Conservation (phyloP, 2,888 invertebrate genomes). For the Aphidoletes aphidimyza region DNA sequence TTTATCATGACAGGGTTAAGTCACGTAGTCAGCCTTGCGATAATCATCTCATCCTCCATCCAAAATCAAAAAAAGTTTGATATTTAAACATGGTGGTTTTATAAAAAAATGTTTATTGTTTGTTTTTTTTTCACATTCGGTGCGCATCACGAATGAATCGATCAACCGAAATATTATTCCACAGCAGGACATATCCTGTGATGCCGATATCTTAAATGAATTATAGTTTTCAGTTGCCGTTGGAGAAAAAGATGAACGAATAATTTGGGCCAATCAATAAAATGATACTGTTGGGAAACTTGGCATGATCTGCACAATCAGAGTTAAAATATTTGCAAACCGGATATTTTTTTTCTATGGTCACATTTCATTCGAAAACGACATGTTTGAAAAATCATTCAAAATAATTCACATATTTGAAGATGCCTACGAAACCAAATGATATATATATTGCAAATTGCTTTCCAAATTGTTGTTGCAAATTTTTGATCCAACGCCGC, state of each 20-base stretch:
- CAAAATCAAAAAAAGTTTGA: constrained; percentile 34
- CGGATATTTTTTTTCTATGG: constrained; percentile 15
- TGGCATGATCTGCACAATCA: constrained; percentile 22
- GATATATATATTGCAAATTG: constrained; percentile 17
- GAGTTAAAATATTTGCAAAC: constrained; percentile 37
- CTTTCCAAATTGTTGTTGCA: background rate
- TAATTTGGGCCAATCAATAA: constrained; percentile 53
- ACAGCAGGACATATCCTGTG: constrained; percentile 54
- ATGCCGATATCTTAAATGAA: background rate
- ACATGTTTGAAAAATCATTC: no score
- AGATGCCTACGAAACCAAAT: no score
- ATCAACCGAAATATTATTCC: constrained; percentile 50
- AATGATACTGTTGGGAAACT: background rate
- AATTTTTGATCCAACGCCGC: background rate
- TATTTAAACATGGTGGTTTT: no score
- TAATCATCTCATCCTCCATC: constrained; percentile 48
- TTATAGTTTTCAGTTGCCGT: constrained; percentile 28
- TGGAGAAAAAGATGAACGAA: background rate
- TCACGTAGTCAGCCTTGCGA: constrained; percentile 41
- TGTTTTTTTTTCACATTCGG: background rate
- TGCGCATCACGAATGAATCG: constrained; percentile 42
- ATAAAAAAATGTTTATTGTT: constrained; percentile 34
- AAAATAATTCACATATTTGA: background rate
- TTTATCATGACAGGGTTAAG: constrained; percentile 53
- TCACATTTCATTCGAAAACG: constrained; percentile 18